phyloP scores from a whole-genome alignment of 1,140 invertebrate species.

The Acarapis woodi region DNA sequence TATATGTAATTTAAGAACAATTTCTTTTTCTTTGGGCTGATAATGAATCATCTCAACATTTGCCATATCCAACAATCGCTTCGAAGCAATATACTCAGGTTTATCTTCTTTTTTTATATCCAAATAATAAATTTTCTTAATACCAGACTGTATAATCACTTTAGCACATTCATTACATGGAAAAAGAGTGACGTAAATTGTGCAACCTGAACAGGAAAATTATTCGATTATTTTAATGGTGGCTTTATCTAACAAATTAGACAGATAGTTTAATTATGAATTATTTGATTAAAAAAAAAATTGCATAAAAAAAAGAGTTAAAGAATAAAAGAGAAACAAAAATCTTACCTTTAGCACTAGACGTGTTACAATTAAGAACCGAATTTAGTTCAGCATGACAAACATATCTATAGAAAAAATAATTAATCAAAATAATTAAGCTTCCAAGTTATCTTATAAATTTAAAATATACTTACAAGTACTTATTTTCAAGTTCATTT shows the following conservation, averaged over 20 bases:
- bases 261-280: too few relatives aligned
- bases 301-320: slow-evolving; percentile 44
- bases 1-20: not conserved
- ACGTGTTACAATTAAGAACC: slow-evolving; percentile 60
- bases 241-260: too few relatives aligned
- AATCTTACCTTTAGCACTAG: slow-evolving; percentile 37
- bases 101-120: slow-evolving; percentile 46
- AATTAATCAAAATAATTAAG: slow-evolving; percentile 1
- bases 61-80: slow-evolving; percentile 18
- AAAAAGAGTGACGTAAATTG: slow-evolving; percentile 47
- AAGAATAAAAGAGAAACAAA: too few relatives aligned
- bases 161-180: slow-evolving; percentile 93
- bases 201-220: too few relatives aligned
- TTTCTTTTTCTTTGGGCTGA: slow-evolving; percentile 1
- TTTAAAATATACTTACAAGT: too few relatives aligned
- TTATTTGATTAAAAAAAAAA: too few relatives aligned
- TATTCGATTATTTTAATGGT: too few relatives aligned
- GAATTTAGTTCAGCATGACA: slow-evolving; percentile 94
- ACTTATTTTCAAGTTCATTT: slow-evolving; percentile 36
- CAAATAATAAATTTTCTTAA: slow-evolving; percentile 43
- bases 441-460: too few relatives aligned
- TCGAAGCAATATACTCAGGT: slow-evolving; percentile 30
- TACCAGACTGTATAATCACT: slow-evolving; percentile 75
- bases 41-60: not conserved
- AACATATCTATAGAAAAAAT: too few relatives aligned